A percentile compares a stretch with the other conserved stretches of the same genome.
phyloP scores from a whole-genome alignment of 1,140 invertebrate genomes.

The Micrasema longulum region DNA sequence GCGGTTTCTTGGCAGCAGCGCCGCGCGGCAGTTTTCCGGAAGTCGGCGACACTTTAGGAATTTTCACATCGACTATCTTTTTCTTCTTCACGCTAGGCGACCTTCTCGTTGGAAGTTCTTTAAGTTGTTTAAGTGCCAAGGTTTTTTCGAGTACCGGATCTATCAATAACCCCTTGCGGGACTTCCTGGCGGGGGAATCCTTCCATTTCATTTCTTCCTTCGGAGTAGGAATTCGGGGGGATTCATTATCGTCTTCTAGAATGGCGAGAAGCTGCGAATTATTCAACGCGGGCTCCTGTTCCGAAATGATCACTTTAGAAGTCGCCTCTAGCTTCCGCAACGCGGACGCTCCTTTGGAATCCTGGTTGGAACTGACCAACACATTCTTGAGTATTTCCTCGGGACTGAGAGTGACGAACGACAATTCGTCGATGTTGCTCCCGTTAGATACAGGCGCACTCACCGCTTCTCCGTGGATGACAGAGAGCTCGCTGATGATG shows the following conservation, averaged over 20 bases:
- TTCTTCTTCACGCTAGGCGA: slow-evolving; percentile 16
- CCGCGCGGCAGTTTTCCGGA: too few relatives aligned
- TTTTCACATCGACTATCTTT: slow-evolving; percentile 48
- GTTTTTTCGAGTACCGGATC: slow-evolving; percentile 38
- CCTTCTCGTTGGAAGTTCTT: slow-evolving; percentile 40
- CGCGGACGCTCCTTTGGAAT: neutral
- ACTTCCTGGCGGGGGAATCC: slow-evolving; percentile 2
- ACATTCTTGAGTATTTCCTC: slow-evolving; percentile 11
- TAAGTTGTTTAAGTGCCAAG: slow-evolving; percentile 47
- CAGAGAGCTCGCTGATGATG: slow-evolving; percentile 22
- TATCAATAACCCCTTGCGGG: neutral
- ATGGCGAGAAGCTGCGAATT: slow-evolving; percentile 46
- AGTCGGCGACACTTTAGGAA: slow-evolving; percentile 33
- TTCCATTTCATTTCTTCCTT: slow-evolving; percentile 22
- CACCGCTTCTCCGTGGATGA: slow-evolving; percentile 19
- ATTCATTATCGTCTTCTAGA: slow-evolving; percentile 42
- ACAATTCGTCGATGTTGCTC: neutral
- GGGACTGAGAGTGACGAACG: neutral
- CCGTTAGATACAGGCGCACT: slow-evolving; percentile 6
- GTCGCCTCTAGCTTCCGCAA: neutral
- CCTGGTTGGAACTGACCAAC: neutral
- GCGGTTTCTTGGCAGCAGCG: too few relatives aligned
- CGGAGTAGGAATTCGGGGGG: neutral
- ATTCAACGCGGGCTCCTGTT: slow-evolving; percentile 26
- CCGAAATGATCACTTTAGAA: neutral